These are phyloP conservation scores for Diacarnus erythraeanus DNA, from an alignment of 37 sponge, comb jelly and placozoan species.

Conservation along the genomic window DNA sequence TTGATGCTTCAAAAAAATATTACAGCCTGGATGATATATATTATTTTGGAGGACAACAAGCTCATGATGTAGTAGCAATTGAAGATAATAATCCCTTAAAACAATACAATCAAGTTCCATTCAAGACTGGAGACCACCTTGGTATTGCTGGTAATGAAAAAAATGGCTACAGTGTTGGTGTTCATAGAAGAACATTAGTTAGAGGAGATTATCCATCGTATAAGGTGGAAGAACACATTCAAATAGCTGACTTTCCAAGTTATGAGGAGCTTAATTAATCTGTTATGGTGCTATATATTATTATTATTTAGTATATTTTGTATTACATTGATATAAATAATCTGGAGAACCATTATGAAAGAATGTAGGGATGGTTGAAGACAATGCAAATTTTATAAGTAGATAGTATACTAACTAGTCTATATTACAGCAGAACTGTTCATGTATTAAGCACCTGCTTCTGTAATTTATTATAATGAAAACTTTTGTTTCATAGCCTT, in stretches of 20 bases:
- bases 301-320: background rate
- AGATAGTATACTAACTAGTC: too few species aligned
- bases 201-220: constrained; percentile 67
- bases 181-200: background rate
- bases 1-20: constrained; percentile 68
- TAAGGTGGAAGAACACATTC: constrained; percentile 67
- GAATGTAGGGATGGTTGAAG: too few species aligned
- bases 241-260: constrained; percentile 57
- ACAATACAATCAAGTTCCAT: constrained; percentile 18
- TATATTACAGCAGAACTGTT: too few species aligned
- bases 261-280: constrained; percentile 19
- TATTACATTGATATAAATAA: too few species aligned
- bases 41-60: constrained; percentile 84
- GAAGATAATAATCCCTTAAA: constrained; percentile 20
- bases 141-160: constrained; percentile 78
- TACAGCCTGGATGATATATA: constrained; percentile 86
- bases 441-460: too few species aligned
- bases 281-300: background rate
- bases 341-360: too few species aligned
- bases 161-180: constrained; percentile 69
- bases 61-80: constrained; percentile 41
- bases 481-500: too few species aligned
- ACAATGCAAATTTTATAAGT: too few species aligned
- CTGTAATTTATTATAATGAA: too few species aligned
- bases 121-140: constrained; percentile 66